Base-by-base conservation (phyloP, 1,140 invertebrate species). In the Drosophila sproati region DNA sequence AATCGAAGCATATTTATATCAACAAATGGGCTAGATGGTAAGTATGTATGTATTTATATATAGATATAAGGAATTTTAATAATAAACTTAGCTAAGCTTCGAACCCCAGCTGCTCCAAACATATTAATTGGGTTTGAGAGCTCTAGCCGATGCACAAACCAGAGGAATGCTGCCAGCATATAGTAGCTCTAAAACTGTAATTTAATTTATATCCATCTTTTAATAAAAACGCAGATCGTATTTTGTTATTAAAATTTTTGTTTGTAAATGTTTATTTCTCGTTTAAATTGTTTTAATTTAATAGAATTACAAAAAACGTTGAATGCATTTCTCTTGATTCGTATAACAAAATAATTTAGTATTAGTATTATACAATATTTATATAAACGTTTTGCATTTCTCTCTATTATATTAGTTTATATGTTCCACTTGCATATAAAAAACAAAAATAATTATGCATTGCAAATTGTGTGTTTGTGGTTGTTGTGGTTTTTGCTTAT, bases 281-380 rank as follows among this genome's bases (percentile, higher is more conserved):
- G 78, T 79, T 89, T 79, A 63, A 85, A 90, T 89, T 89, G 74
- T 89, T 88, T 88, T 89, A 89, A 88, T 88, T 89, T 74, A 83
- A 89, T 83, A 80, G 85, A 89, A 89, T 88, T 88, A 88, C 80
- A 88, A 88, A 87, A 85, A 89, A 80, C 80, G 59, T 89, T 87
- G 74, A 89, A 89, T 90, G 81, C 66, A 68, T 85, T 85, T 85
- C 61, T 90, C 64, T 89, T 80, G 80, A 75, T 88, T 83, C 77
- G 78, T 91, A 91, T 78, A 90, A 91, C 89, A 91, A 91, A 91
- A 91, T 91, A 91, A 91, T 91, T 91, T 91, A 91, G 89, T 91
- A 91, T 91, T 91, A 91, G 89, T 91, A 91, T 82, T 91, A 85
- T 89, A 91, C 89, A 91, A 77, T 91, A 86, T 89, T 89, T 90